These are phyloP conservation scores for Dyspetes luteomarginatus DNA, from an alignment of 2,888 invertebrate genomes.

Conservation along the genomic window DNA sequence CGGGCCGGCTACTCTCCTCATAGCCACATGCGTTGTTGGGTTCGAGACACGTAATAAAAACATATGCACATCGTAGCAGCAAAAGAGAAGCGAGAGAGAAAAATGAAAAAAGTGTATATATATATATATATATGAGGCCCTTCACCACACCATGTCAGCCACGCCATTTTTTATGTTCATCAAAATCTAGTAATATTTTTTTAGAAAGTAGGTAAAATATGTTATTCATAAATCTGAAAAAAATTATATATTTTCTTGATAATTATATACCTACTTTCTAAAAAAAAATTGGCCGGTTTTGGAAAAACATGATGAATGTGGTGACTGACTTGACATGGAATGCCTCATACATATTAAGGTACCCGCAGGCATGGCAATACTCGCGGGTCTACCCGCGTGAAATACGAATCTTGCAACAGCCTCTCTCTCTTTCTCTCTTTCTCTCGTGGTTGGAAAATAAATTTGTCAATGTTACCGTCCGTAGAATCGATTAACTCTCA, in stretches of 20 bases:
- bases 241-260: too few species aligned
- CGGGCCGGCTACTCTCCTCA: not conserved
- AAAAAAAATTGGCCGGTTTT: too few species aligned
- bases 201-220: too few species aligned
- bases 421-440: too few species aligned
- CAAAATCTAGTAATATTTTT: too few species aligned
- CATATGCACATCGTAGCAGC: not conserved
- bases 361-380: conserved; percentile 26
- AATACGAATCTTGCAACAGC: conserved; percentile 49
- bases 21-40: not conserved
- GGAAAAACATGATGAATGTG: too few species aligned
- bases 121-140: not conserved
- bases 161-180: too few species aligned
- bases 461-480: conserved; percentile 56
- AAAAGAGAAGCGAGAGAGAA: conserved; percentile 1
- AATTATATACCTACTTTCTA: too few species aligned
- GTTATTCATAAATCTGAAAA: too few species aligned
- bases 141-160: too few species aligned
- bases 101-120: conserved; percentile 3
- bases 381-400: conserved; percentile 26
- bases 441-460: conserved; percentile 48
- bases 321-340: too few species aligned
- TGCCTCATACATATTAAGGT: not conserved
- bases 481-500: conserved; percentile 52
- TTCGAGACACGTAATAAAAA: conserved; percentile 23